Evolutionary conservation across 64 coral and sea anemone genomes (phyloP).

Genomic region (Stichodactyla mertensii): DNA sequence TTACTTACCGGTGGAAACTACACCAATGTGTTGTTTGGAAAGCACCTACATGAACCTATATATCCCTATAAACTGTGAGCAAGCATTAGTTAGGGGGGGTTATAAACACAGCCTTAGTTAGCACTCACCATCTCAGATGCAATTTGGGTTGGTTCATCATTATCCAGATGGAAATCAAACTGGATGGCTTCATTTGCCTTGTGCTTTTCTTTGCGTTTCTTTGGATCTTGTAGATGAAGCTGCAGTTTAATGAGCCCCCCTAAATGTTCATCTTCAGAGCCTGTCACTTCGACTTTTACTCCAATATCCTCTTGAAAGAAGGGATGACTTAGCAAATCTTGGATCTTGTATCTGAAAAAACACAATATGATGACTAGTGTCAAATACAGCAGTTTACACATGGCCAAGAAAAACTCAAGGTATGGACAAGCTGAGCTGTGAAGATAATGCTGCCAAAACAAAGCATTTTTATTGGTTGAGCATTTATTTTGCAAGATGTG

Average conservation of each 20-base stretch:
- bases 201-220: slow-evolving; percentile 87
- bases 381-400: too few species aligned
- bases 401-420: too few species aligned
- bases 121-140: slow-evolving; percentile 86
- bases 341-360: slow-evolving; percentile 57
- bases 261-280: slow-evolving; percentile 9
- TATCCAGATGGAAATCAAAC: slow-evolving; percentile 77
- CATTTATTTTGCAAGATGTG: too few species aligned
- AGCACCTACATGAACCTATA: slow-evolving; percentile 7
- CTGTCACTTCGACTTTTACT: slow-evolving; percentile 64
- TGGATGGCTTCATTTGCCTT: slow-evolving; percentile 86
- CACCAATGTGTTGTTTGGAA: background rate
- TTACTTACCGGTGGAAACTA: background rate
- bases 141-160: slow-evolving; percentile 78
- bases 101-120: background rate
- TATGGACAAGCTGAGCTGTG: too few species aligned
- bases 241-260: slow-evolving; percentile 55
- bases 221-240: slow-evolving; percentile 74
- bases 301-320: slow-evolving; percentile 93
- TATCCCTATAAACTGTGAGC: background rate
- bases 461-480: too few species aligned
- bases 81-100: slow-evolving; percentile 11
- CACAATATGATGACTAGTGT: too few species aligned
- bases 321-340: slow-evolving; percentile 62
- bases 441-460: too few species aligned